Percentiles rank a stretch among this genome's conserved stretches.
Evolutionary conservation across 2,797 vertebrate species (phyloP).

Genomic region (Sebastes melanostomus): DNA sequence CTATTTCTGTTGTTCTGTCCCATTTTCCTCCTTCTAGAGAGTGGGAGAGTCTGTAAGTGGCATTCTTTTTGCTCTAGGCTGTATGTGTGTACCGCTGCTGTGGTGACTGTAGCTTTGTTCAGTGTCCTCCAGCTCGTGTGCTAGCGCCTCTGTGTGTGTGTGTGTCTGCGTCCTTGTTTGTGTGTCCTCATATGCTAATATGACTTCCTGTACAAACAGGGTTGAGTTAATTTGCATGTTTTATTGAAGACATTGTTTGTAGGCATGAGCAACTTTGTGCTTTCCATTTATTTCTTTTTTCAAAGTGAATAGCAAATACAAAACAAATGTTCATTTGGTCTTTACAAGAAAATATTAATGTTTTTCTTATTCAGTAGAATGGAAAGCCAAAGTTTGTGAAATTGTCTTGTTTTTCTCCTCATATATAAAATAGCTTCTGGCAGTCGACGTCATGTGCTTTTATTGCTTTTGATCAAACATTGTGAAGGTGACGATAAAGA

Average conservation of each 20-base stretch:
- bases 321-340: background rate
- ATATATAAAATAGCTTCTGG: conserved; percentile 31
- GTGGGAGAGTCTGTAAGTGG: conserved; percentile 98
- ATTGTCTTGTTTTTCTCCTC: background rate
- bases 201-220: background rate
- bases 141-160: background rate
- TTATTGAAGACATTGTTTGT: conserved; percentile 1
- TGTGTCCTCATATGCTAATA: conserved; percentile 21
- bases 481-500: conserved; percentile 31
- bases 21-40: conserved; percentile 90
- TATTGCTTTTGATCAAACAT: conserved; percentile 26
- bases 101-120: conserved; percentile 38
- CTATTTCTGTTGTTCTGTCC: conserved; percentile 86
- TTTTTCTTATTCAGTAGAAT: conserved; percentile 1
- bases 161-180: conserved; percentile 5
- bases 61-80: conserved; percentile 77
- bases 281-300: conserved; percentile 34
- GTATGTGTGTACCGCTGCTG: conserved; percentile 45
- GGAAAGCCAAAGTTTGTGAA: conserved; percentile 59
- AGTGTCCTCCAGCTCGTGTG: conserved; percentile 44
- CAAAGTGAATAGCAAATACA: background rate
- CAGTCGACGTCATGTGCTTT: conserved; percentile 41
- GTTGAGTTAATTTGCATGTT: conserved; percentile 45
- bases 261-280: conserved; percentile 49
- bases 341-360: background rate